Conservation (phyloP, 1,140 invertebrate species). For the Drosophila malerkotliana region DNA sequence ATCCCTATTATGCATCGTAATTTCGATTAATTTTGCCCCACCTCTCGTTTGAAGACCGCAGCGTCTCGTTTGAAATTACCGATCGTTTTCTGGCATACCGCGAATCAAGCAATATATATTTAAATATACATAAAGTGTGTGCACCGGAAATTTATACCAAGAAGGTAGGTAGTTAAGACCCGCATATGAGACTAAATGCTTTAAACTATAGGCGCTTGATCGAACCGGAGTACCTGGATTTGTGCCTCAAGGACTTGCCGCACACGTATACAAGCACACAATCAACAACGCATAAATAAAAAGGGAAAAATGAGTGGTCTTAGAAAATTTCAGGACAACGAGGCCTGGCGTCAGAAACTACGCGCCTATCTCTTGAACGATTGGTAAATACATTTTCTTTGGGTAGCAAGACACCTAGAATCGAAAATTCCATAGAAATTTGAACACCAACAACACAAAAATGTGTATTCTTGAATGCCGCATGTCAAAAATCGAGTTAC, state of each 20-base stretch:
- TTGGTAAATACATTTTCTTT: conserved; percentile 69
- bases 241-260: conserved; percentile 15
- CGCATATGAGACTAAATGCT: not conserved
- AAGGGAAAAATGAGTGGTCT: conserved; percentile 64
- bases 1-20: not conserved
- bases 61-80: conserved; percentile 31
- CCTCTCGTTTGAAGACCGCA: not conserved
- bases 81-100: conserved; percentile 4
- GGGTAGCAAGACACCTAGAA: conserved; percentile 22
- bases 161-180: conserved; percentile 22
- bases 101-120: not conserved
- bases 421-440: conserved; percentile 7
- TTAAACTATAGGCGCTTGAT: conserved; percentile 12
- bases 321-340: conserved; percentile 73
- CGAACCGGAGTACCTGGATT: conserved; percentile 2
- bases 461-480: conserved; percentile 2
- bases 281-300: conserved; percentile 10
- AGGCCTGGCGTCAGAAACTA: conserved; percentile 71
- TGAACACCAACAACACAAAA: conserved; percentile 2
- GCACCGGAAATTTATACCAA: not conserved
- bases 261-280: conserved; percentile 3
- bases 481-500: conserved; percentile 21
- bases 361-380: conserved; percentile 62
- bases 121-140: not conserved
- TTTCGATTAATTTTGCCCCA: not conserved